phyloP scores from a whole-genome alignment of 1,140 invertebrate species.

The Metaphire vulgaris region DNA sequence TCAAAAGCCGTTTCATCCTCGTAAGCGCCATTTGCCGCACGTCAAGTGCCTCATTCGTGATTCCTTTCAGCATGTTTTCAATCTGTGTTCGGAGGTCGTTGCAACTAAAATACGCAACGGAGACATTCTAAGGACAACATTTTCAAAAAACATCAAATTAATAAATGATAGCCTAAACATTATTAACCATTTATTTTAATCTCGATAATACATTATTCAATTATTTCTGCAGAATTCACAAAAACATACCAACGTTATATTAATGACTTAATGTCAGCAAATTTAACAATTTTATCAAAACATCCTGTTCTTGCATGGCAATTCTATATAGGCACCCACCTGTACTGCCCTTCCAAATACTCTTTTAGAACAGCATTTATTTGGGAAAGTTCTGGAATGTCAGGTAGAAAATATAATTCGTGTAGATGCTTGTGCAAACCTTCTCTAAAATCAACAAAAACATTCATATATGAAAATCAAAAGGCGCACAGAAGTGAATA shows the following conservation, averaged over 20 bases:
- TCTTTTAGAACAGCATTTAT: slow-evolving; percentile 54
- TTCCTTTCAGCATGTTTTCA: slow-evolving; percentile 62
- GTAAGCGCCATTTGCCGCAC: slow-evolving; percentile 64
- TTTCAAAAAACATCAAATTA: too few relatives aligned
- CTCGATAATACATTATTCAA: too few relatives aligned
- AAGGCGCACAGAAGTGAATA: too few relatives aligned
- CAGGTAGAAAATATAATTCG: slow-evolving; percentile 76
- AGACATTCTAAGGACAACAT: too few relatives aligned
- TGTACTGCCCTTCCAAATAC: slow-evolving; percentile 51
- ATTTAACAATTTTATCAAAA: too few relatives aligned
- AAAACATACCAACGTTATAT: too few relatives aligned
- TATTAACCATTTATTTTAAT: too few relatives aligned
- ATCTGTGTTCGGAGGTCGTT: slow-evolving; percentile 38
- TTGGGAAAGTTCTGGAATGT: slow-evolving; percentile 61
- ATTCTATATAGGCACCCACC: slow-evolving; percentile 37
- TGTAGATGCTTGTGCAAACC: slow-evolving; percentile 62
- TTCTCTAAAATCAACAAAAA: slow-evolving; percentile 42
- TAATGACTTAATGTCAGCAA: too few relatives aligned
- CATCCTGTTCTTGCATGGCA: too few relatives aligned
- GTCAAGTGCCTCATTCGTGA: slow-evolving; percentile 70
- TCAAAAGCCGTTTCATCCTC: slow-evolving; percentile 65
- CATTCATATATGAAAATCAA: too few relatives aligned
- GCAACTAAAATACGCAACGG: slow-evolving; percentile 54
- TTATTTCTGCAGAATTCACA: too few relatives aligned
- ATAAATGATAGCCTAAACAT: too few relatives aligned